phyloP scores from a whole-genome alignment of 2,113 vertebrate genomes.

The Anas platyrhynchos region DNA sequence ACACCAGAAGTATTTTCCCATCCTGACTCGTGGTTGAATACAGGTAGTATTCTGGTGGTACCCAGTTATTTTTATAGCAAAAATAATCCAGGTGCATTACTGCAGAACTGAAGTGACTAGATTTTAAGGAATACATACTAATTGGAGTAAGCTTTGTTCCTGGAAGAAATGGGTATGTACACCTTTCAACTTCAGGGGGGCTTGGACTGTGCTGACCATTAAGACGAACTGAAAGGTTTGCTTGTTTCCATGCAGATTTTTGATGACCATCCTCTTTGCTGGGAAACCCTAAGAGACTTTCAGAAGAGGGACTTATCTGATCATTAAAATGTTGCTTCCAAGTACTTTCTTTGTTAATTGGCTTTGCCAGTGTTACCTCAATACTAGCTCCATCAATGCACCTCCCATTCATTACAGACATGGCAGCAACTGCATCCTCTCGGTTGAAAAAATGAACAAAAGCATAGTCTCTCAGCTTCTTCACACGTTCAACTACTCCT shows the following conservation, averaged over 20 bases:
- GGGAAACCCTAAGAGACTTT: slow-evolving; percentile 72
- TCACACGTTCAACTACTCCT: slow-evolving; percentile 91
- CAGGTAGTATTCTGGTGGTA: slow-evolving; percentile 89
- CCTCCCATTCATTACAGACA: slow-evolving; percentile 87
- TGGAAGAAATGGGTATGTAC: slow-evolving; percentile 82
- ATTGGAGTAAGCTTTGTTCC: slow-evolving; percentile 85
- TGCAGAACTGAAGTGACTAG: slow-evolving; percentile 87
- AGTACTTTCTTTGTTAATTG: slow-evolving; percentile 81
- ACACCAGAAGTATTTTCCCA: slow-evolving; percentile 83
- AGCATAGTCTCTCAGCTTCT: slow-evolving; percentile 94
- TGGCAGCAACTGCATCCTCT: slow-evolving; percentile 88
- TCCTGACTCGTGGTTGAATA: slow-evolving; percentile 87
- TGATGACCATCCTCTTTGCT: slow-evolving; percentile 77
- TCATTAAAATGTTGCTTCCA: slow-evolving; percentile 79
- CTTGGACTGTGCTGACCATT: slow-evolving; percentile 78
- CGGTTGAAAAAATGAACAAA: slow-evolving; percentile 93
- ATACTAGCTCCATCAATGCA: slow-evolving; percentile 89
- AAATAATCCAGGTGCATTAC: slow-evolving; percentile 90
- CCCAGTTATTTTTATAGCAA: slow-evolving; percentile 90
- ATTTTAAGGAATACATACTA: slow-evolving; percentile 87
- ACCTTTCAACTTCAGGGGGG: slow-evolving; percentile 76
- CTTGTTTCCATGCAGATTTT: slow-evolving; percentile 67
- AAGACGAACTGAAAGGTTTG: slow-evolving; percentile 70
- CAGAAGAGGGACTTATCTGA: slow-evolving; percentile 74
- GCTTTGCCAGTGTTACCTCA: slow-evolving; percentile 92